Percentiles rank a stretch among this genome's conserved stretches.
phyloP scores from a whole-genome alignment of 1,140 invertebrate genomes.

The Probaryconus sp. region DNA sequence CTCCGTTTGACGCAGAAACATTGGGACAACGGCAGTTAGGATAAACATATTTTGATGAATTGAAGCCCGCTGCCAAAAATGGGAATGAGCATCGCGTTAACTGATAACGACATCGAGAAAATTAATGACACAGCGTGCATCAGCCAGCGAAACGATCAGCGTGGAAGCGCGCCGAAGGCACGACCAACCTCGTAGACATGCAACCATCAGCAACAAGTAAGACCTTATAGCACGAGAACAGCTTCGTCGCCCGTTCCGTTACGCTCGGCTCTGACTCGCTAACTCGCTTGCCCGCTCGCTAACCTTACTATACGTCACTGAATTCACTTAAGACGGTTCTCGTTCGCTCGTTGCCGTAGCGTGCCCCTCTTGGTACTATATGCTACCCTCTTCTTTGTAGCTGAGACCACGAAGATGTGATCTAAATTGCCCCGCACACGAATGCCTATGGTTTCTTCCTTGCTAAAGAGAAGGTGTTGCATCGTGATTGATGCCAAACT shows the following conservation, averaged over 20 bases:
- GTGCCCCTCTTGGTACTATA: not conserved
- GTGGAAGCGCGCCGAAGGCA: slow-evolving; percentile 67
- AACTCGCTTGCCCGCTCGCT: slow-evolving; percentile 30
- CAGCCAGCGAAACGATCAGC: slow-evolving; percentile 68
- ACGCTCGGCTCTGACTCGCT: slow-evolving; percentile 14
- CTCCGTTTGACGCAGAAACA: no score
- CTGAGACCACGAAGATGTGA: slow-evolving; percentile 10
- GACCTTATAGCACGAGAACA: slow-evolving; percentile 68
- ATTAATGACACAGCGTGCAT: slow-evolving; percentile 58
- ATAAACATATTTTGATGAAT: slow-evolving; percentile 1
- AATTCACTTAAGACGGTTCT: slow-evolving; percentile 40
- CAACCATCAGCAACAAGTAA: slow-evolving; percentile 77
- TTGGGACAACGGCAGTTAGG: no score
- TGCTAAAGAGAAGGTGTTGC: not conserved
- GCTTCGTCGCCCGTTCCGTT: slow-evolving; percentile 45
- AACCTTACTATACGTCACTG: slow-evolving; percentile 40
- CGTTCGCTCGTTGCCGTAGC: slow-evolving; percentile 14
- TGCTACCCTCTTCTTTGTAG: not conserved
- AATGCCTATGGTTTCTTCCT: slow-evolving; percentile 3
- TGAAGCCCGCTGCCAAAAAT: slow-evolving; percentile 31
- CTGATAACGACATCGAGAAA: slow-evolving; percentile 59
- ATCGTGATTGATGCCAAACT: not conserved
- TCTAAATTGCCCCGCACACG: slow-evolving; percentile 26
- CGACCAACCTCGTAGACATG: slow-evolving; percentile 69
- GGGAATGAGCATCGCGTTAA: slow-evolving; percentile 46